These are phyloP conservation scores for Drosophila rubida DNA, from an alignment of 2,888 invertebrate species.

Conservation along the genomic window DNA sequence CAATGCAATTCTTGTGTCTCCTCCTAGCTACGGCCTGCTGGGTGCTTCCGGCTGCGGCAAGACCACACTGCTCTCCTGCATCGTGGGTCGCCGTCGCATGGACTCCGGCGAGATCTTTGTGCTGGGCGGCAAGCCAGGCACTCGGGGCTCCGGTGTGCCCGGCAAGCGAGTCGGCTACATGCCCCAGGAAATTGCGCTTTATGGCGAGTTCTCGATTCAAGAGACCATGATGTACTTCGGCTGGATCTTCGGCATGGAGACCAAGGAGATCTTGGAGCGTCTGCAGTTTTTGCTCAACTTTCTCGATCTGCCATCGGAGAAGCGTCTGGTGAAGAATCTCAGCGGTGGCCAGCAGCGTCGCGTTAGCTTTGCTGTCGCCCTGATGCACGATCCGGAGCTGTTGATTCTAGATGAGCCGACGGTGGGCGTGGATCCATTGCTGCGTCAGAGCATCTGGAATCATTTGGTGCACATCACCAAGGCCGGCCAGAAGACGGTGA, in stretches of 20 bases:
- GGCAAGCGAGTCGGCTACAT: slow-evolving; percentile 98
- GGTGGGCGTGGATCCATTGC: slow-evolving; percentile 95
- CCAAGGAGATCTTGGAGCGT: slow-evolving; percentile 91
- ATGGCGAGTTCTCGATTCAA: slow-evolving; percentile 96
- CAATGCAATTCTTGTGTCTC: neutral
- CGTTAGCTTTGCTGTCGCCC: slow-evolving; percentile 95
- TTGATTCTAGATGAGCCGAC: slow-evolving; percentile 97
- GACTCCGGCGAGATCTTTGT: slow-evolving; percentile 96
- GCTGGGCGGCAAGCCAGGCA: slow-evolving; percentile 95
- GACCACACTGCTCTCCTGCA: slow-evolving; percentile 96
- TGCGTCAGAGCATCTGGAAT: slow-evolving; percentile 97
- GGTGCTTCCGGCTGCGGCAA: slow-evolving; percentile 99
- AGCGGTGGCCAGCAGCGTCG: slow-evolving; percentile 96
- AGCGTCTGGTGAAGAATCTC: slow-evolving; percentile 91
- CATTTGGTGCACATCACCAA: slow-evolving; percentile 95
- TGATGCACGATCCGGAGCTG: slow-evolving; percentile 96
- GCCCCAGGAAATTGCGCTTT: slow-evolving; percentile 96
- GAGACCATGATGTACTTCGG: slow-evolving; percentile 99
- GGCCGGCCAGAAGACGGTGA: slow-evolving; percentile 95
- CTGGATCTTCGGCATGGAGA: slow-evolving; percentile 97
- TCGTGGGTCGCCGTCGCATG: slow-evolving; percentile 94
- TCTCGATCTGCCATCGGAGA: slow-evolving; percentile 94
- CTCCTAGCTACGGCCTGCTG: slow-evolving; percentile 93
- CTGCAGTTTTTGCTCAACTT: slow-evolving; percentile 95
- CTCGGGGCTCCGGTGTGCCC: slow-evolving; percentile 95